These are phyloP conservation scores for Andrena praecox DNA, from an alignment of 2,888 invertebrate genomes.

Conservation along the genomic window DNA sequence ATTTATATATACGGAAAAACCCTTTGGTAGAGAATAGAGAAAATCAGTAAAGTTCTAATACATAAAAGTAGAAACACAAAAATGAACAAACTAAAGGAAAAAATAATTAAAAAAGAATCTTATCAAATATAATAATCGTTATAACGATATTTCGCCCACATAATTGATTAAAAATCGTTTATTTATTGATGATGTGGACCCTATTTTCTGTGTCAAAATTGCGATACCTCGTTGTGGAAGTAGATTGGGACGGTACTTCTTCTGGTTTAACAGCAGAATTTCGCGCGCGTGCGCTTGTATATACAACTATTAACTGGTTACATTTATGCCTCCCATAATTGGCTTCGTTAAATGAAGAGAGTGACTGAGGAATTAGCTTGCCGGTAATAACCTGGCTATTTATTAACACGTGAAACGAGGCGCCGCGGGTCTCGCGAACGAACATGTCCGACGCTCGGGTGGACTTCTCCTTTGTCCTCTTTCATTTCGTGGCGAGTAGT, in stretches of 20 bases:
- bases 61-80: too few species aligned
- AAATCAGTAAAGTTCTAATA: too few species aligned
- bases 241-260: conserved; percentile 8
- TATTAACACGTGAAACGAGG: conserved; percentile 83
- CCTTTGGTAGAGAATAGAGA: too few species aligned
- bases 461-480: conserved; percentile 28
- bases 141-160: too few species aligned
- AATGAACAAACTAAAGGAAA: too few species aligned
- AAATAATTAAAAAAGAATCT: too few species aligned
- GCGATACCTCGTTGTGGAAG: background rate
- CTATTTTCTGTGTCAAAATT: background rate
- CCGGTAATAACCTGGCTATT: conserved; percentile 83
- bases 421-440: conserved; percentile 48
- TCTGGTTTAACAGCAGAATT: conserved; percentile 55
- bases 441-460: conserved; percentile 39
- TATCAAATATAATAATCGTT: too few species aligned
- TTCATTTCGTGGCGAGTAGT: background rate
- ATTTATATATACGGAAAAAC: too few species aligned
- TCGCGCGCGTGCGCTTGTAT: conserved; percentile 76
- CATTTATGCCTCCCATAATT: conserved; percentile 84
- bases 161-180: background rate
- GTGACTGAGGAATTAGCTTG: conserved; percentile 83
- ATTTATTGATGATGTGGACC: background rate
- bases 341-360: conserved; percentile 84
- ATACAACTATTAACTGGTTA: conserved; percentile 83